phyloP scores from a whole-genome alignment of 2,113 vertebrate species.

The Addax nasomaculatus region DNA sequence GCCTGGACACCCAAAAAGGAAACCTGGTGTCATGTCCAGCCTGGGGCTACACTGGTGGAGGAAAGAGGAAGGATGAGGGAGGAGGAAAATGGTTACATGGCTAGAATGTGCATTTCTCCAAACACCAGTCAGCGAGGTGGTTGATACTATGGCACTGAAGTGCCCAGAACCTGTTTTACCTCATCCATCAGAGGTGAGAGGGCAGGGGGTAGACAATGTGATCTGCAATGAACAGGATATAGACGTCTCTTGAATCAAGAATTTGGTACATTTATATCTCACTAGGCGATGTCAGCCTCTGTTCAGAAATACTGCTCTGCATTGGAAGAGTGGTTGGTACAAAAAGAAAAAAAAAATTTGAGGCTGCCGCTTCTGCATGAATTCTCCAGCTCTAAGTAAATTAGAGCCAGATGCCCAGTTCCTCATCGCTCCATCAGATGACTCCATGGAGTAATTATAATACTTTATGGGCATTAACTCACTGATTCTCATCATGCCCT shows the following conservation, averaged over 20 bases:
- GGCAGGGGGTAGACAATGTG: neutral
- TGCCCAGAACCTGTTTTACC: neutral
- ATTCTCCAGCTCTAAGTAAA: conserved; percentile 71
- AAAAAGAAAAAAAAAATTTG: conserved; percentile 5
- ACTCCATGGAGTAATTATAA: conserved; percentile 75
- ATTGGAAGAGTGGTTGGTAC: neutral
- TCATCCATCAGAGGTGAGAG: neutral
- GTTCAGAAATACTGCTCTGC: conserved; percentile 5
- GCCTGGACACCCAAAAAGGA: neutral
- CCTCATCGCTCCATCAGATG: conserved; percentile 66
- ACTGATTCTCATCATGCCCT: conserved; percentile 65
- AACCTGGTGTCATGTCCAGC: neutral
- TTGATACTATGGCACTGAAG: neutral
- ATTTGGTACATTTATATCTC: neutral
- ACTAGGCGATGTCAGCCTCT: neutral
- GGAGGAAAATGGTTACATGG: neutral
- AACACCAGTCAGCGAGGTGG: neutral
- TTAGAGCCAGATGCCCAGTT: conserved; percentile 76
- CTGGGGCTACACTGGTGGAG: neutral
- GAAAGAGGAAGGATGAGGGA: neutral
- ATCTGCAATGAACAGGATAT: neutral
- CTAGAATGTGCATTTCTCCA: neutral
- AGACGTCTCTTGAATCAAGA: neutral
- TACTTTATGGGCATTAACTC: conserved; percentile 74
- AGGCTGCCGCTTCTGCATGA: conserved; percentile 32